phyloP scores from a whole-genome alignment of 2,797 vertebrate genomes.

The Eidolon dupreanum region DNA sequence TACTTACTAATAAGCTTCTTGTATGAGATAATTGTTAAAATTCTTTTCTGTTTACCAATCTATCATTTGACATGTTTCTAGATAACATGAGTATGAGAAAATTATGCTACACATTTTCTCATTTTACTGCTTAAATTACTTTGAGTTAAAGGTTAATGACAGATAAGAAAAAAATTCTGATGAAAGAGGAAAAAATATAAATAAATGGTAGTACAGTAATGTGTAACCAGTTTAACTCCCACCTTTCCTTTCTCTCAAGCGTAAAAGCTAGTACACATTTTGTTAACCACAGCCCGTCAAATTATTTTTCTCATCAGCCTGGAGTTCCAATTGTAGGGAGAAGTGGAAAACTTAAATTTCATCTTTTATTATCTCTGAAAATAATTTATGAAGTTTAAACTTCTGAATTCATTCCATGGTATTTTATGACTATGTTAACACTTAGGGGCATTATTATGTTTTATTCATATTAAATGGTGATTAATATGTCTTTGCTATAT shows the following conservation, averaged over 20 bases:
- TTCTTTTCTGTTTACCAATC: neutral
- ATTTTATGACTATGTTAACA: constrained; percentile 52
- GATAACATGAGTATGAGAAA: constrained; percentile 8
- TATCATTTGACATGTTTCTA: neutral
- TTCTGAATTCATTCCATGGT: constrained; percentile 6
- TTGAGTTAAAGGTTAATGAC: constrained; percentile 35
- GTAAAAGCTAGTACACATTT: neutral
- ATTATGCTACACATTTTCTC: neutral
- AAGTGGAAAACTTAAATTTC: neutral
- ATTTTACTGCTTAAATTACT: constrained; percentile 23
- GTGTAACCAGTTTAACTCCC: neutral
- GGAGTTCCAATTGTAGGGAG: neutral
- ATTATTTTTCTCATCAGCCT: neutral
- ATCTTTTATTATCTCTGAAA: constrained; percentile 22
- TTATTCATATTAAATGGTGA: constrained; percentile 54
- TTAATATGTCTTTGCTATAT: constrained; percentile 26
- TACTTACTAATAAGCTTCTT: neutral
- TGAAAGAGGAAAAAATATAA: constrained; percentile 17
- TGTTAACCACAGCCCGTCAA: neutral
- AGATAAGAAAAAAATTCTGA: neutral
- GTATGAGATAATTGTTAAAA: neutral
- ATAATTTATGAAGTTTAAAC: constrained; percentile 57
- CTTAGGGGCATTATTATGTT: neutral
- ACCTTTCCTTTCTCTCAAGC: neutral
- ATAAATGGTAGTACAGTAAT: neutral